Conservation (phyloP, 2,888 invertebrate species). For the Aethes cnicana region DNA sequence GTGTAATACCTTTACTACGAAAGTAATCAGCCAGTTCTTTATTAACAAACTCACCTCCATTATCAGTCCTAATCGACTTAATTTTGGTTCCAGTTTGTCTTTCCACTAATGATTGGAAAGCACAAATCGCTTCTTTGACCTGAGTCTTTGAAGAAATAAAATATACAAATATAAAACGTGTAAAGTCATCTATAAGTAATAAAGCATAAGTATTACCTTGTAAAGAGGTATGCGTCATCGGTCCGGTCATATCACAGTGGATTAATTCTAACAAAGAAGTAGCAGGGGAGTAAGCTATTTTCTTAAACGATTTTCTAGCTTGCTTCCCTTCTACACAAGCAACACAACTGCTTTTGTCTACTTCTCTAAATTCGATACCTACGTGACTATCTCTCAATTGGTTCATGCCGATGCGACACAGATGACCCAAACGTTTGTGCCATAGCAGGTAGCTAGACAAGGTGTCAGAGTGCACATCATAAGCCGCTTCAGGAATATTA, state of each 20-base stretch:
- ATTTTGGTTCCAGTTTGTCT: constrained; percentile 30
- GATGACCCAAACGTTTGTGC: constrained; percentile 6
- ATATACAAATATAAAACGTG: constrained; percentile 22
- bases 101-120: constrained; percentile 27
- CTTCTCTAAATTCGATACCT: background rate
- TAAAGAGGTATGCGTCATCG: constrained; percentile 15
- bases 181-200: constrained; percentile 26
- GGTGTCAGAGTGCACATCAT: background rate
- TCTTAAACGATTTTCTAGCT: constrained; percentile 2
- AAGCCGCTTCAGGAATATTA: constrained; percentile 2
- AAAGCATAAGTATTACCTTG: constrained; percentile 19
- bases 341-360: constrained; percentile 8
- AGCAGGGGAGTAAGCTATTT: background rate
- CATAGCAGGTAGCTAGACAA: too few species aligned
- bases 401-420: background rate
- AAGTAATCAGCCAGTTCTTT: background rate
- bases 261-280: constrained; percentile 10
- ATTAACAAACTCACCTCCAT: constrained; percentile 30
- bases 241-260: constrained; percentile 28
- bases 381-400: background rate
- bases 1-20: constrained; percentile 35
- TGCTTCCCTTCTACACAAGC: constrained; percentile 19
- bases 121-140: constrained; percentile 8
- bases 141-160: constrained; percentile 18
- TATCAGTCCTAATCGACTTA: constrained; percentile 28